These are phyloP conservation scores for Saxidomus purpurata DNA, from an alignment of 1,140 invertebrate species.

Conservation along the genomic window DNA sequence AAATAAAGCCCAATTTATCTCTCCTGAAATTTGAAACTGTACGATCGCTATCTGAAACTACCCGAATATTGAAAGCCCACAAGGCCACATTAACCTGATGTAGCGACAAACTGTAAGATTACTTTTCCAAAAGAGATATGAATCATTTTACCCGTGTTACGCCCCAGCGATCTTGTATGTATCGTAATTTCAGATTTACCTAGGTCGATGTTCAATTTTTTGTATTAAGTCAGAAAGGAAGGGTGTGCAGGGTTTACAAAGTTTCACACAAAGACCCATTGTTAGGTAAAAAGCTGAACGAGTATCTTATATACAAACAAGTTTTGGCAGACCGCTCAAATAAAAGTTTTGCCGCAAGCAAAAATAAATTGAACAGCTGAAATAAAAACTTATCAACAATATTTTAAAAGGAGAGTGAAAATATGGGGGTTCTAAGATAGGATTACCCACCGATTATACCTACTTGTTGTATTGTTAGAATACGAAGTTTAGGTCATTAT, in stretches of 20 bases:
- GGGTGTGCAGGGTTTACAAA: conserved; percentile 6
- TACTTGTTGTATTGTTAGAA: background rate
- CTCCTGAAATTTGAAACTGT: background rate
- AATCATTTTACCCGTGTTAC: conserved; percentile 33
- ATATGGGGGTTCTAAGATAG: conserved; percentile 43
- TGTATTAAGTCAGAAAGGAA: conserved; percentile 7
- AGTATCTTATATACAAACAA: conserved; percentile 29
- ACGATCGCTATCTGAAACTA: conserved; percentile 8
- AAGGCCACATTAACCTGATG: conserved; percentile 26
- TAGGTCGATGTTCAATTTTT: conserved; percentile 32
- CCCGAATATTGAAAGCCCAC: background rate
- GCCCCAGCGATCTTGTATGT: conserved; percentile 8
- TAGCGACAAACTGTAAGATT: conserved; percentile 17
- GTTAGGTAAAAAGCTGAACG: conserved; percentile 6
- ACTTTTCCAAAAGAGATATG: conserved; percentile 12
- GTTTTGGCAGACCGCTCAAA: conserved; percentile 3
- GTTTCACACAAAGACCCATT: conserved; percentile 40
- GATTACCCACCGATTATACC: conserved; percentile 28
- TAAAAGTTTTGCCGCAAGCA: conserved; percentile 13
- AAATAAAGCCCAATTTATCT: conserved; percentile 25
- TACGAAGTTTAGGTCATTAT: conserved; percentile 13
- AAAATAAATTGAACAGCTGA: conserved; percentile 53
- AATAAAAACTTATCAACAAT: conserved; percentile 37
- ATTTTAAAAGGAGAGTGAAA: conserved; percentile 33
- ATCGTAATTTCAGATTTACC: conserved; percentile 16